Base-by-base conservation (phyloP, 2,888 invertebrate species). In the Dorcus parallelipipedus region DNA sequence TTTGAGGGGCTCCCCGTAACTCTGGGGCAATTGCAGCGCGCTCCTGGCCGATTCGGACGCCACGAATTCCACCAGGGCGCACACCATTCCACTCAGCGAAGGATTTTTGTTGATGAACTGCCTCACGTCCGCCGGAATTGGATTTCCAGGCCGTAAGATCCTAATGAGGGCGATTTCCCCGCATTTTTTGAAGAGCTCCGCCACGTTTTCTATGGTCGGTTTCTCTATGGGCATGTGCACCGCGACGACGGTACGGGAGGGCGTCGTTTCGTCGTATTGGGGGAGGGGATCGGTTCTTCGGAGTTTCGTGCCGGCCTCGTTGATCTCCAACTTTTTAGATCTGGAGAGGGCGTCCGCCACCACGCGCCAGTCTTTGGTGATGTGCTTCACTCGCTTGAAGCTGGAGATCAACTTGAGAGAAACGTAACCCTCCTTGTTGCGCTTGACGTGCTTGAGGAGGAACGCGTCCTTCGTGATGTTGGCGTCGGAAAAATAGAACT, bases 401-500 rank as follows among this genome's bases (percentile, higher is more conserved):
- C 95, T 95, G 9, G 96, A 94, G 66, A 97, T 93, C 57, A 97
- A 82, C 77, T 97, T 97, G 53, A 97, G 81, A 54, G 94, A 95
- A 10, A 97, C 96, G 79, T 90, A 97, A 17, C 97, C 97, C 78
- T 95, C 95, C 78, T 95, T 96, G 78, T 97, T 96, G 54, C 96
- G 84, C 56, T 93, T 87, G 20, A 97, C 95, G 76, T 97, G 97
- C 76, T 97, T 97, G 63, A 97, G 79, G 48, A 97, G 82, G 78
- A 97, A 97, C 9, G 96, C 95, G 75, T 97, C 97, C 76, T 96
- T 96, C 3, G 94, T 87, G 67, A 97, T 93, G 76, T 95, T 95
- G 52, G 92, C 93, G 74, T 97, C 95, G 61, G 95, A 94, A 79
- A 97, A 97, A 79, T 97, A 97, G 75, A 91, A 95, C 79, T 97